phyloP scores from a whole-genome alignment of 2,797 vertebrate species.

The Manis crassicaudata region DNA sequence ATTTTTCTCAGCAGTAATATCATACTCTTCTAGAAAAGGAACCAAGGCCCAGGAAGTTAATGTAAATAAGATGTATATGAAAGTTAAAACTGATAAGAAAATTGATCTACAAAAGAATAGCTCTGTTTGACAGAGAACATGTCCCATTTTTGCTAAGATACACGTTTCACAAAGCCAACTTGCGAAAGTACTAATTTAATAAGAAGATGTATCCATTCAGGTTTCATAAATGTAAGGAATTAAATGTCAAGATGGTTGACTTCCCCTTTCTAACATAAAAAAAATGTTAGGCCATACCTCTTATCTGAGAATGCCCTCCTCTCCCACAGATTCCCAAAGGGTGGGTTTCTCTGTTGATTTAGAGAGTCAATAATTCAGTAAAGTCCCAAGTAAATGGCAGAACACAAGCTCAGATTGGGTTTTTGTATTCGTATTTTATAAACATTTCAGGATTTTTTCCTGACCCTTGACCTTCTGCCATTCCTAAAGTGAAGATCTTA shows the following conservation, averaged over 20 bases:
- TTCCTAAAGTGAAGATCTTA: constrained; percentile 71
- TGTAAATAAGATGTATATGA: constrained; percentile 2
- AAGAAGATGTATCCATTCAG: constrained; percentile 52
- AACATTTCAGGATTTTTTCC: constrained; percentile 71
- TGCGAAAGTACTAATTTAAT: constrained; percentile 64
- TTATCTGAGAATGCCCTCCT: constrained; percentile 50
- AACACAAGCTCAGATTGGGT: constrained; percentile 72
- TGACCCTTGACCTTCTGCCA: constrained; percentile 63
- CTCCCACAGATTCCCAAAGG: constrained; percentile 54
- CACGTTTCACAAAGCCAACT: constrained; percentile 44
- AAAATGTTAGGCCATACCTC: constrained; percentile 50
- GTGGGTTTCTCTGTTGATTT: constrained; percentile 73
- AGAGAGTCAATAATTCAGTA: constrained; percentile 79
- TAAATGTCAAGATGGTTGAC: constrained; percentile 68
- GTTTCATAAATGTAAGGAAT: constrained; percentile 61
- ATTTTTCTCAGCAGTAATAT: constrained; percentile 20
- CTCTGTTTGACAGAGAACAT: constrained; percentile 28
- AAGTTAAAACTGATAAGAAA: constrained; percentile 53
- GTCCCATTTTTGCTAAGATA: constrained; percentile 45
- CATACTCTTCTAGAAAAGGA: constrained; percentile 32
- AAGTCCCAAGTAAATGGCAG: constrained; percentile 80
- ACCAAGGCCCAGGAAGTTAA: background rate
- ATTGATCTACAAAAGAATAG: constrained; percentile 32
- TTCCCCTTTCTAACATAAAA: constrained; percentile 60
- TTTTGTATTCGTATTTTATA: constrained; percentile 81